Percentiles rank a stretch among this genome's conserved stretches.
Conservation (phyloP, 2,797 vertebrate genomes). For the Steatocranus sp. region DNA sequence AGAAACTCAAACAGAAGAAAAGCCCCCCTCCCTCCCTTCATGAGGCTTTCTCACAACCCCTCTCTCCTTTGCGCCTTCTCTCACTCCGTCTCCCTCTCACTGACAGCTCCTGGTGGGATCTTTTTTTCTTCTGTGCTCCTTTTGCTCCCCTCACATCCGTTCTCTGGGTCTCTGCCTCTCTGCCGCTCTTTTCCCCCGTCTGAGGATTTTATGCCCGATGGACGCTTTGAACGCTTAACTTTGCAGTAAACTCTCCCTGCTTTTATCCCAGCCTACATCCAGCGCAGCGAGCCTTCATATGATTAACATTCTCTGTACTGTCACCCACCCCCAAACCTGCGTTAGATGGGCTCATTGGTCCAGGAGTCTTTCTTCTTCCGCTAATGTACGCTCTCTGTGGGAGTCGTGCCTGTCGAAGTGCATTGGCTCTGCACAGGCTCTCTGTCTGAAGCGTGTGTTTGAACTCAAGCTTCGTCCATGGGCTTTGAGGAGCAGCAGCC, state of each 20-base stretch:
- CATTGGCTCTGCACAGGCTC: not conserved
- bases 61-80: conserved; percentile 50
- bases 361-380: conserved; percentile 15
- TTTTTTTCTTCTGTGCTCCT: conserved; percentile 38
- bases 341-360: conserved; percentile 33
- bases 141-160: conserved; percentile 51
- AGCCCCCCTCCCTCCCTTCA: conserved; percentile 8
- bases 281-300: conserved; percentile 10
- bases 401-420: conserved; percentile 13
- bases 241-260: conserved; percentile 44
- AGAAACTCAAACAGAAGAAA: conserved; percentile 58
- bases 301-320: conserved; percentile 34
- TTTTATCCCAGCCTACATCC: conserved; percentile 27
- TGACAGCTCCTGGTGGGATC: conserved; percentile 66
- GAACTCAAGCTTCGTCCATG: conserved; percentile 18
- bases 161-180: conserved; percentile 41
- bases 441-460: conserved; percentile 9
- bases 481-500: conserved; percentile 17
- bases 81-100: conserved; percentile 42
- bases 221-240: conserved; percentile 54
- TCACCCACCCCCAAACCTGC: conserved; percentile 16
- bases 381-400: not conserved
- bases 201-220: conserved; percentile 46
- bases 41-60: conserved; percentile 52
- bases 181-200: conserved; percentile 7